Percentiles rank a stretch among this genome's conserved stretches.
Conservation (phyloP, 2,113 vertebrate genomes). For the Eublepharis macularius region DNA sequence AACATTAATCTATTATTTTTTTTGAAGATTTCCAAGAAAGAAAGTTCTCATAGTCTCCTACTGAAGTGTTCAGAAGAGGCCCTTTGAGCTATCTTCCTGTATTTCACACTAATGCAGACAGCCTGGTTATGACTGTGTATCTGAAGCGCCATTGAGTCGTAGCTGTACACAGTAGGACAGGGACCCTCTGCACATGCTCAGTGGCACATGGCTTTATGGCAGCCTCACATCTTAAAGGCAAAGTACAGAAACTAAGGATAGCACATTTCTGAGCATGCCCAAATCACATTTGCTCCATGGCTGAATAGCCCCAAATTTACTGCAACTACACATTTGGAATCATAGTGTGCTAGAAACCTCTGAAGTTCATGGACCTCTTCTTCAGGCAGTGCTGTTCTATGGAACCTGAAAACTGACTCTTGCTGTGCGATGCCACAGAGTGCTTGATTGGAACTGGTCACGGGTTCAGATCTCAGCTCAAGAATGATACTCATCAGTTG, state of each 20-base stretch:
- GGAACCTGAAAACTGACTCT: no score
- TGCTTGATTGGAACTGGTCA: not conserved
- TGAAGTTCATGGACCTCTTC: not conserved
- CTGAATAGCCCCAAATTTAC: not conserved
- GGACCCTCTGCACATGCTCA: not conserved
- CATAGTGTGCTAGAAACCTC: not conserved
- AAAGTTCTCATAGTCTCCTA: not conserved
- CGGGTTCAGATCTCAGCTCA: not conserved
- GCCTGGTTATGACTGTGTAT: not conserved
- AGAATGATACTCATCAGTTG: not conserved
- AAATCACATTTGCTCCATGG: not conserved
- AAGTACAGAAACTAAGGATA: not conserved
- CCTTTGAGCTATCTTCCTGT: not conserved
- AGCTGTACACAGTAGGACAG: not conserved
- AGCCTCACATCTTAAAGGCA: not conserved
- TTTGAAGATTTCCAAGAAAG: not conserved
- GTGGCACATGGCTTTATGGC: not conserved
- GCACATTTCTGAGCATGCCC: not conserved
- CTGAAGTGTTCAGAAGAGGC: not conserved
- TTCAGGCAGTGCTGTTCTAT: no score
- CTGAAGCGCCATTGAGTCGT: no score
- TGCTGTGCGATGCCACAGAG: no score
- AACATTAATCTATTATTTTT: not conserved
- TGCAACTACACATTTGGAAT: not conserved
- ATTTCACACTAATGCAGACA: not conserved